A percentile compares a stretch with the other conserved stretches of the same genome.
Evolutionary conservation across 2,888 invertebrate genomes (phyloP).

Genomic region (Amorpha juglandis): DNA sequence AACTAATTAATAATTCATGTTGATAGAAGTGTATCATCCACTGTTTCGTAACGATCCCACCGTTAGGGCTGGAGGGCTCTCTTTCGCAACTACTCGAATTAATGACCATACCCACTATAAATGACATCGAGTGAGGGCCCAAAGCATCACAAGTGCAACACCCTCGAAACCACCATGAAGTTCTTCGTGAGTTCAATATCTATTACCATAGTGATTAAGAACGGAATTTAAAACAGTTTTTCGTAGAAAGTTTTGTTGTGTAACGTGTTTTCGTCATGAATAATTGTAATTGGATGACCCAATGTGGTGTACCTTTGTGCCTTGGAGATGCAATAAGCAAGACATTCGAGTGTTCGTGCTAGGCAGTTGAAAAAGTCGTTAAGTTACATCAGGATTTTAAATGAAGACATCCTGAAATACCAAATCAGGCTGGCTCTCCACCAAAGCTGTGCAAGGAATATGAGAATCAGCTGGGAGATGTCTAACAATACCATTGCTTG

Average conservation of each 20-base stretch:
- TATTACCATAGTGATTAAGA: not conserved
- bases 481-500: no score
- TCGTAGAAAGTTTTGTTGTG: constrained; percentile 21
- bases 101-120: constrained; percentile 51
- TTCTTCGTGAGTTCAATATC: constrained; percentile 56
- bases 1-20: constrained; percentile 34
- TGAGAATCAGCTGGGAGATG: no score
- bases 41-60: constrained; percentile 32
- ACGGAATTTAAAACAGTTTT: constrained; percentile 14
- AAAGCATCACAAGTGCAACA: constrained; percentile 40
- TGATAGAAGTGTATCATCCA: constrained; percentile 31
- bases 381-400: not conserved
- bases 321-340: not conserved
- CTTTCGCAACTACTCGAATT: constrained; percentile 46
- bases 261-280: not conserved
- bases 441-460: no score
- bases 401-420: no score
- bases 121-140: constrained; percentile 40
- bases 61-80: constrained; percentile 34
- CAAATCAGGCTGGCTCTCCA: no score
- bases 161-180: constrained; percentile 50
- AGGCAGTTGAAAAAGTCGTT: not conserved
- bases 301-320: not conserved
- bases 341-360: not conserved
- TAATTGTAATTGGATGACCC: not conserved